phyloP scores from a whole-genome alignment of 2,113 vertebrate genomes.

The Peucedramus taeniatus region DNA sequence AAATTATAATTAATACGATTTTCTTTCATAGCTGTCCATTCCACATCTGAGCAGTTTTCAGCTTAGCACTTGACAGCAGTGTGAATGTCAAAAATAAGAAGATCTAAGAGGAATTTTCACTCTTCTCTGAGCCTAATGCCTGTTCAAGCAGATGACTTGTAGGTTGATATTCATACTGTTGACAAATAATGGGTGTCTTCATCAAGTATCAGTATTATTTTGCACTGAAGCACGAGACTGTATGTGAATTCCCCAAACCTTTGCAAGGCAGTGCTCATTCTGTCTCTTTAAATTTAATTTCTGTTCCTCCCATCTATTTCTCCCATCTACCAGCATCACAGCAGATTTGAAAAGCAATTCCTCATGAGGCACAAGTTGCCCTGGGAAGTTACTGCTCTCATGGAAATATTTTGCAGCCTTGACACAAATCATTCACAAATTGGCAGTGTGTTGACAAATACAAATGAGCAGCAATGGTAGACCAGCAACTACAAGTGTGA shows the following conservation, averaged over 20 bases:
- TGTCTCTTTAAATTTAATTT: neutral
- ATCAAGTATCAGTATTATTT: neutral
- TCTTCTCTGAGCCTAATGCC: neutral
- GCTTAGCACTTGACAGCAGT: neutral
- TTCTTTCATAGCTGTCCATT: neutral
- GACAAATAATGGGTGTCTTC: neutral
- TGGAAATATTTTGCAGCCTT: neutral
- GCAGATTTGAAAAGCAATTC: neutral
- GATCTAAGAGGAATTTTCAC: constrained; percentile 6
- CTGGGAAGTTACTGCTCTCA: neutral
- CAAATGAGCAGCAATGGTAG: neutral
- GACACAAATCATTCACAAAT: neutral
- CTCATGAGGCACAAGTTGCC: neutral
- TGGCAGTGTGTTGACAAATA: neutral
- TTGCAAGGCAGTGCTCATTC: neutral
- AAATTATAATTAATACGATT: constrained; percentile 38
- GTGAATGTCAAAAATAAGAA: constrained; percentile 8
- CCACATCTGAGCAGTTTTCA: neutral
- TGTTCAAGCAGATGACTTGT: neutral
- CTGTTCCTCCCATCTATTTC: neutral
- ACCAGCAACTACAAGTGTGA: neutral
- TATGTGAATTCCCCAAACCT: neutral
- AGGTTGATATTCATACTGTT: neutral
- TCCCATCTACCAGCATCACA: neutral
- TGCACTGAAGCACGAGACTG: neutral